phyloP scores from a whole-genome alignment of 2,888 invertebrate genomes.

The Bursaphelenchus okinawaensis region DNA sequence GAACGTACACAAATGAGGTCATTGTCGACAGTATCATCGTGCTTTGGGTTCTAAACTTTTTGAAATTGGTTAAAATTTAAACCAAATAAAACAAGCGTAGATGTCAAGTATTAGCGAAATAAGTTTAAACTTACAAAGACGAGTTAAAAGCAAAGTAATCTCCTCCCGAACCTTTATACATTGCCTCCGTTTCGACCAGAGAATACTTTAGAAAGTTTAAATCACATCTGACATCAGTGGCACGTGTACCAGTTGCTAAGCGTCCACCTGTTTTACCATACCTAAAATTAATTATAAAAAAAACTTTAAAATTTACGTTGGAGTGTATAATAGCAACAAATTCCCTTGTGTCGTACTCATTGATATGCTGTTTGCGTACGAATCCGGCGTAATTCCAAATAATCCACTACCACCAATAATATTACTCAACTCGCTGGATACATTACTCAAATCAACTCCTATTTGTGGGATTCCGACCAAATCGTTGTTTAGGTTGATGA shows the following conservation, averaged over 20 bases:
- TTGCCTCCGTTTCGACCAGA: neutral
- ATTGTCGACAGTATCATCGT: conserved; percentile 8
- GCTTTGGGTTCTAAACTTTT: conserved; percentile 1
- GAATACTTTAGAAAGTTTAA: neutral
- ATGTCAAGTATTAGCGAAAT: neutral
- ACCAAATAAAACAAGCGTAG: no score
- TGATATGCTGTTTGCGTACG: conserved; percentile 2
- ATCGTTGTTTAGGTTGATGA: neutral
- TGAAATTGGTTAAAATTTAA: neutral
- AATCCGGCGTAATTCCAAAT: neutral
- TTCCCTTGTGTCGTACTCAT: neutral
- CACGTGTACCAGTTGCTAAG: neutral
- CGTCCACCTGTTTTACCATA: neutral
- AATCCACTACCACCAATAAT: neutral
- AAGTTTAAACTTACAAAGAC: neutral
- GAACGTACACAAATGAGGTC: conserved; percentile 1
- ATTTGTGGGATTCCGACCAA: conserved; percentile 1
- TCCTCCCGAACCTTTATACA: neutral
- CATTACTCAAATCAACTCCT: neutral
- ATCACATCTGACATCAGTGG: neutral
- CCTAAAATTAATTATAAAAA: neutral
- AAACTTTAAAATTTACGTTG: neutral
- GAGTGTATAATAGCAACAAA: neutral
- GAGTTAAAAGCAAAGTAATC: conserved; percentile 9
- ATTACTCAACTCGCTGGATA: neutral